Base-by-base conservation (phyloP, 2,888 invertebrate species). In the Blastobasis adustella region DNA sequence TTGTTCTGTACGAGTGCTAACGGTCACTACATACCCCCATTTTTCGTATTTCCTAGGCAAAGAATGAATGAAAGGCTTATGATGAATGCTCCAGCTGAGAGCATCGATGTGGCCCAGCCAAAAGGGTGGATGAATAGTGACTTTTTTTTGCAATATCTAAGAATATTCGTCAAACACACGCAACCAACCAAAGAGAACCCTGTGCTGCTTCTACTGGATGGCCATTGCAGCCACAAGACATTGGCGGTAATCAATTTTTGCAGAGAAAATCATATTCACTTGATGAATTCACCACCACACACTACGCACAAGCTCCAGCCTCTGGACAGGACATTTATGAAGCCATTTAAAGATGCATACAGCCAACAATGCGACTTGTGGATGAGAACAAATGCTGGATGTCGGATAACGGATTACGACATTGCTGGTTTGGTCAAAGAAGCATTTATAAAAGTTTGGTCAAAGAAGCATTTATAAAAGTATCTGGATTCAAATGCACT, bases 1-100 rank as follows among this genome's bases (percentile, higher is more conserved):
- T 40, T 48, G 44, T 44, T 44, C 47, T 51, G 44, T 51, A 50
- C 46, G 46, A 42, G 41, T 50, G 50, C 46, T 42, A 40, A 40
- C 39, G 46, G 50, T 46, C 45, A 47, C 47, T 50, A 47, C 47
- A 44, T 51, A 10, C 47, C 47, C 43, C 47, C 47, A 43, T 10
- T 51, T 37, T 47, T 51, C 40, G 47, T 51, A 47, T 51, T 47
- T 42, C 44, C 47, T 0, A 42, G 51, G 46, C 38, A 43, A 39
- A n/a, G n/a, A n/a, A n/a, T n/a, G n/a, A n/a, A n/a, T n/a, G n/a
- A n/a, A n/a, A n/a, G n/a, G n/a, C n/a, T n/a, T n/a, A n/a, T n/a
- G n/a, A n/a, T n/a, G n/a, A n/a, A n/a, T n/a, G n/a, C n/a, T n/a
- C n/a, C n/a, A n/a, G n/a, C n/a, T n/a, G n/a, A n/a, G n/a, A n/a